Conservation (phyloP, 2,888 invertebrate species). For the Sphecodes monilicornis region DNA sequence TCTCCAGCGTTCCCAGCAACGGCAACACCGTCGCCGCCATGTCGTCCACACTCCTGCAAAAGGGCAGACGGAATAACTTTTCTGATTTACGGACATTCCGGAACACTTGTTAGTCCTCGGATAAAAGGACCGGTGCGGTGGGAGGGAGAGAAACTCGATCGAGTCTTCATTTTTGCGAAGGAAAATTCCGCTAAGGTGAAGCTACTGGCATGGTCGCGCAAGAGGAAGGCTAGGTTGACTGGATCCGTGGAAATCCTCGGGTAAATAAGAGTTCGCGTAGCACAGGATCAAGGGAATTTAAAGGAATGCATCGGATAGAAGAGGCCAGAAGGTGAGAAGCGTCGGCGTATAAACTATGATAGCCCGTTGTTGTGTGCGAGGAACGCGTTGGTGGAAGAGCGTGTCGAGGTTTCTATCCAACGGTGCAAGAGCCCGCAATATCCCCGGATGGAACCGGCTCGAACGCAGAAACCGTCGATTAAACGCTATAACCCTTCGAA, state of each 20-base stretch:
- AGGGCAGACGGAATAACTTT: conserved; percentile 39
- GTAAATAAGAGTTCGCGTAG: conserved; percentile 16
- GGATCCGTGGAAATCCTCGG: conserved; percentile 16
- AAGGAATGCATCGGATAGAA: conserved; percentile 3
- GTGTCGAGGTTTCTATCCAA: not conserved
- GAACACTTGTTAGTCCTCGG: not conserved
- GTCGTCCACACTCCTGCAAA: conserved; percentile 36
- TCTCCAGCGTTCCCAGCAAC: conserved; percentile 42
- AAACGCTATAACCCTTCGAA: not conserved
- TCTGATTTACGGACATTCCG: conserved; percentile 26
- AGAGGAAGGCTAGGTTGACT: not conserved
- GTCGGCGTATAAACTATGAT: not conserved
- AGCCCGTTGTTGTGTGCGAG: not conserved
- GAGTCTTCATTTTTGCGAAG: not conserved
- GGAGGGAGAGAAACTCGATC: not conserved
- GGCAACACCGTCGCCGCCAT: conserved; percentile 40
- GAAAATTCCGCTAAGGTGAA: not conserved
- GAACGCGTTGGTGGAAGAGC: not conserved
- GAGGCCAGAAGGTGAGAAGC: conserved; percentile 16
- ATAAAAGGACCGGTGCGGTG: not conserved
- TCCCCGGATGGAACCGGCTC: not conserved
- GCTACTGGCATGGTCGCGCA: not conserved
- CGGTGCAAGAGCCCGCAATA: not conserved
- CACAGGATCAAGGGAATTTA: conserved; percentile 38
- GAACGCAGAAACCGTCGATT: not conserved